Evolutionary conservation across 2,888 invertebrate species (phyloP), one percentile per base, ranked within the genome.

Genomic region (Catotricha subobsoleta): DNA sequence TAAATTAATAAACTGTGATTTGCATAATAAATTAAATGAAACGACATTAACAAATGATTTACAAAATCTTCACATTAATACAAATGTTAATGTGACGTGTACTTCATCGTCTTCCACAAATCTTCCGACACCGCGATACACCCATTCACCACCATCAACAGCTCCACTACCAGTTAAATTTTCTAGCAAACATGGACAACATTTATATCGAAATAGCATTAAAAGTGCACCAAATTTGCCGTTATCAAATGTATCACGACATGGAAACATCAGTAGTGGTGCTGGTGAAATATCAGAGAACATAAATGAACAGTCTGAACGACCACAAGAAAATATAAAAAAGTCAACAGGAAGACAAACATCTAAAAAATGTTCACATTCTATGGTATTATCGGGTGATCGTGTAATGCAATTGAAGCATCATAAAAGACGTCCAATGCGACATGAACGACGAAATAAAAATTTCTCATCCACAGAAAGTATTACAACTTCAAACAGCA

Each of bases 401-500:
- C n/a, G n/a, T n/a, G n/a, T n/a, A n/a, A 29, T 19, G 27, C 33
- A 34, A 10, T n/a, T 34, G 10, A 16, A 16, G 3, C 34, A 40
- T 19, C 23, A 12, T n/a, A 19, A 25, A 34, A 33, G 33, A 13
- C 25, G 25, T n/a, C 34, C 33, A 16, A 12, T 9, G 23, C 10
- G 23, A 9, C 9, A 7, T n/a, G 8, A 23, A 2, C 31, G 23
- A 16, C 30, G 41, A 55, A 57, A 10, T 42, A 52, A 0, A 52
- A 55, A 4, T 37, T 63, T 60, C 49, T 62, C 62, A 47, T 84
- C 84, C 53, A 83, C 83, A 23, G 86, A 86, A 61, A 83, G 83
- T 58, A 82, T 86, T 74, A 82, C 82, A 25, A 83, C 82, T 7
- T 84, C 82, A 54, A 83, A 83, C 62, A 83, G 83, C 55, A 82